A percentile compares a stretch with the other conserved stretches of the same genome.
Conservation (phyloP, 2,113 vertebrate species). For the Alethe diademata region DNA sequence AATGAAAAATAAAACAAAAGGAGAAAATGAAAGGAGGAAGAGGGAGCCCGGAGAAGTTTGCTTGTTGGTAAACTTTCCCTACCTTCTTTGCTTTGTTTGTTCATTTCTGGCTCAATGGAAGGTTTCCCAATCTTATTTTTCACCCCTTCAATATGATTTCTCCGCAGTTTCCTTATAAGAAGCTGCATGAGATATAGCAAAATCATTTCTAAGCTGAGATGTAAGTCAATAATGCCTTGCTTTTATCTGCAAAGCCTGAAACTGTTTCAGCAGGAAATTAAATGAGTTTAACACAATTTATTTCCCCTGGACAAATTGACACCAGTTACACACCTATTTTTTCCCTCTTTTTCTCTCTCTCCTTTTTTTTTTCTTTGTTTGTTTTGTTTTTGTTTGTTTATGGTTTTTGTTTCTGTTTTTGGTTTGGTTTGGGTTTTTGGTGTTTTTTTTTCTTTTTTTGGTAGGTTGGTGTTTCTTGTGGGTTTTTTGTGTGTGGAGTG, state of each 20-base stretch:
- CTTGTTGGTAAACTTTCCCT: background rate
- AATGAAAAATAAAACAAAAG: background rate
- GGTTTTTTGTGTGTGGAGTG: background rate
- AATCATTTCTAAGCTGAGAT: background rate
- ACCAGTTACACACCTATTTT: background rate
- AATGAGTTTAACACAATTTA: background rate
- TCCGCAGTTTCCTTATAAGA: background rate
- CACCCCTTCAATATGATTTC: accelerated
- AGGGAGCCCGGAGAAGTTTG: background rate
- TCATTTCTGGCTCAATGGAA: background rate
- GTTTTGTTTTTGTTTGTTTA: no score
- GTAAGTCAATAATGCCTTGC: background rate
- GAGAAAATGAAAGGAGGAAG: background rate
- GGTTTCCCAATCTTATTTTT: background rate
- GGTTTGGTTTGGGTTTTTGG: background rate
- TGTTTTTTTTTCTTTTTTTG: background rate
- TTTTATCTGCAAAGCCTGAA: background rate
- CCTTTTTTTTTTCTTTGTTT: background rate
- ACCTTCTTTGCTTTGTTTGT: background rate
- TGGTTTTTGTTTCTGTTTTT: no score
- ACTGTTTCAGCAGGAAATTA: background rate
- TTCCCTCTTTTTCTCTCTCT: accelerated
- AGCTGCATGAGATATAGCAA: background rate
- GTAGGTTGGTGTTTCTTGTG: background rate
- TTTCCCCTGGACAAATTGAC: background rate